These are phyloP conservation scores for Drosophila atripex DNA, from an alignment of 2,888 invertebrate genomes.

Conservation along the genomic window DNA sequence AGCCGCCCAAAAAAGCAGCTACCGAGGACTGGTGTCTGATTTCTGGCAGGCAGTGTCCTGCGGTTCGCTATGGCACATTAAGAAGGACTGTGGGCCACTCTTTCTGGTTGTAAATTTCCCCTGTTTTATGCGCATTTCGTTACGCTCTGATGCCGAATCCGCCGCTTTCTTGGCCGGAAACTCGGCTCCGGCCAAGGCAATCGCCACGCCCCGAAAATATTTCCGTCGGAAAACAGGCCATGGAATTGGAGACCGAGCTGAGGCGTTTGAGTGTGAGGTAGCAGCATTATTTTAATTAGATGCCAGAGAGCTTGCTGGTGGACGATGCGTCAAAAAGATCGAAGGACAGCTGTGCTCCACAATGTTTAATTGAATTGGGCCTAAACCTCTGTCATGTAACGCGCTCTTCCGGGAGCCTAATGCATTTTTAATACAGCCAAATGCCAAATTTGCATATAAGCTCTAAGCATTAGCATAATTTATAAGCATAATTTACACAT, in stretches of 20 bases:
- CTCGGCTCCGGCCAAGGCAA: slow-evolving; percentile 23
- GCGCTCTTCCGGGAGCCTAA: slow-evolving; percentile 25
- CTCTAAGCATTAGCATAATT: slow-evolving; percentile 30
- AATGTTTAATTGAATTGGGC: slow-evolving; percentile 64
- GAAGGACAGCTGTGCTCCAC: slow-evolving; percentile 22
- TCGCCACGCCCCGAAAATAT: slow-evolving; percentile 65
- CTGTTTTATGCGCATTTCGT: slow-evolving; percentile 70
- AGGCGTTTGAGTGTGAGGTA: slow-evolving; percentile 7
- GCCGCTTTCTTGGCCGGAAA: slow-evolving; percentile 35
- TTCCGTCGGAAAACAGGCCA: slow-evolving; percentile 33
- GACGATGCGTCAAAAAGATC: slow-evolving; percentile 8
- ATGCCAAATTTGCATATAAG: slow-evolving; percentile 21
- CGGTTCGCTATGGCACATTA: slow-evolving; percentile 72
- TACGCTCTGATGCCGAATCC: slow-evolving; percentile 59
- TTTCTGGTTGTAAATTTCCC: slow-evolving; percentile 67
- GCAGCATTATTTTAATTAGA: slow-evolving; percentile 73
- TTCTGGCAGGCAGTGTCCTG: slow-evolving; percentile 55
- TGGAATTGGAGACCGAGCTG: slow-evolving; percentile 14
- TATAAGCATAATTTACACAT: slow-evolving; percentile 37
- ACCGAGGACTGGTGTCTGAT: slow-evolving; percentile 31
- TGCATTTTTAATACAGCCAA: slow-evolving; percentile 58
- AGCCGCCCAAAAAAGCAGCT: slow-evolving; percentile 35
- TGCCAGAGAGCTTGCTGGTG: slow-evolving; percentile 26
- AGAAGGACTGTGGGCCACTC: slow-evolving; percentile 49
- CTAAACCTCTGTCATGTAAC: slow-evolving; percentile 42